A percentile compares a stretch with the other conserved stretches of the same genome.
phyloP scores from a whole-genome alignment of 2,888 invertebrate species.

The Strigamia crassipes region DNA sequence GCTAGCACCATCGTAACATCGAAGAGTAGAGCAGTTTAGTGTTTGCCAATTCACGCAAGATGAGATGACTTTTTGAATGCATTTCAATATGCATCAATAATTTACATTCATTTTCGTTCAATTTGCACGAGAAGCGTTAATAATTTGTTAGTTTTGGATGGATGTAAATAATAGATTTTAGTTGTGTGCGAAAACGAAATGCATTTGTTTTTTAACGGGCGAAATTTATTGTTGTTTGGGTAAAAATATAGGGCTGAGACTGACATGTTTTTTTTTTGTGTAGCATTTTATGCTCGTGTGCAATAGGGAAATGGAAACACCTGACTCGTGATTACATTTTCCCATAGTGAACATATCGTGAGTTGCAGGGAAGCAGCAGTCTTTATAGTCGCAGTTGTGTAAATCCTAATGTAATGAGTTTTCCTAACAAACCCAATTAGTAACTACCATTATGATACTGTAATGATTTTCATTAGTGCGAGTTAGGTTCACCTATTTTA shows the following conservation, averaged over 20 bases:
- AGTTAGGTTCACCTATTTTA: constrained; percentile 16
- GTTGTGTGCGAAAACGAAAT: neutral
- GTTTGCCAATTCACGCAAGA: constrained; percentile 11
- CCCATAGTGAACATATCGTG: neutral
- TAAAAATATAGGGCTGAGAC: neutral
- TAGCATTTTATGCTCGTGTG: neutral
- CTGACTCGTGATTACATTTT: constrained; percentile 16
- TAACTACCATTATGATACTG: constrained; percentile 11
- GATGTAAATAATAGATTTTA: no score
- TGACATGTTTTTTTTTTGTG: neutral
- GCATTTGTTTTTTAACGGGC: neutral
- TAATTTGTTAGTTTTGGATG: no score
- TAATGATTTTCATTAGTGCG: constrained; percentile 21
- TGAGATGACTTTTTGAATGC: constrained; percentile 1
- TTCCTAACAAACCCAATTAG: constrained; percentile 16
- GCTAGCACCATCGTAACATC: constrained; percentile 16
- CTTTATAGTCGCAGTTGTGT: constrained; percentile 7
- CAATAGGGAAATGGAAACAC: constrained; percentile 16
- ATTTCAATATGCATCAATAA: neutral
- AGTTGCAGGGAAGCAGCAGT: neutral
- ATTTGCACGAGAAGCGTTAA: no score
- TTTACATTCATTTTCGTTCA: neutral
- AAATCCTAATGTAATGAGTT: constrained; percentile 21
- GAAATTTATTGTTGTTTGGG: neutral
- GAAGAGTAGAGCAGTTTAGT: constrained; percentile 16